Base-by-base conservation (phyloP, 2,888 invertebrate genomes). In the Nasonia oneida region DNA sequence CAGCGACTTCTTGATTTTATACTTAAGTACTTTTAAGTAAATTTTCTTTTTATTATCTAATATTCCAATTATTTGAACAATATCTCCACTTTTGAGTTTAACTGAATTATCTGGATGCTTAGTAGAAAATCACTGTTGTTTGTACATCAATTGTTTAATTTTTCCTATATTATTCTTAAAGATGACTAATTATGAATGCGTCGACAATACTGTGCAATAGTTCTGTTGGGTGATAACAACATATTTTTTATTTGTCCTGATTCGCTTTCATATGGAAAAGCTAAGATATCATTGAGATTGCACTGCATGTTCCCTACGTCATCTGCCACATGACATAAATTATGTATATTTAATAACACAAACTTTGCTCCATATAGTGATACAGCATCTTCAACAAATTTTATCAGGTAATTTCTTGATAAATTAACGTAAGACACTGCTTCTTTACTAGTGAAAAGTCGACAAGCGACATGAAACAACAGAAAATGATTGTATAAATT, bases 71-170 rank as follows among this genome's bases (percentile, higher is more conserved):
- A 77, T 77, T 6, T 12, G 15, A 57, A 18, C 33, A 33, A 77
- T 39, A 18, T 12, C 10, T 37, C 61, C 61, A 77, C 61, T 61
- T 61, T 61, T 37, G 37, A 77, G 18, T 15, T 18, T n/a, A 15
- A 61, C 61, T 18, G 57, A 18, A 39, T 77, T 77, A 29, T 77
- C 53, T 18, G 57, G 57, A 39, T 77, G 61, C 15, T 77, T 77
- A 0, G 12, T 15, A n/a, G 61, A 61, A 29, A 61, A 53, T 8
- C 10, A 50, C 14, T 50, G 50, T 10, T 61, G 15, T 37, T 61
- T 37, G 37, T 61, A 39, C 14, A n/a, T 57, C 37, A 77, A 12
- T 33, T 29, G 70, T 29, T 29, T 70, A 33, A 67, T 67, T 67
- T 33, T 33, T n/a, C n/a, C 61, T 61, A 6, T 15, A 18, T 23